phyloP scores from a whole-genome alignment of 2,888 invertebrate species.

The Abrostola tripartita region DNA sequence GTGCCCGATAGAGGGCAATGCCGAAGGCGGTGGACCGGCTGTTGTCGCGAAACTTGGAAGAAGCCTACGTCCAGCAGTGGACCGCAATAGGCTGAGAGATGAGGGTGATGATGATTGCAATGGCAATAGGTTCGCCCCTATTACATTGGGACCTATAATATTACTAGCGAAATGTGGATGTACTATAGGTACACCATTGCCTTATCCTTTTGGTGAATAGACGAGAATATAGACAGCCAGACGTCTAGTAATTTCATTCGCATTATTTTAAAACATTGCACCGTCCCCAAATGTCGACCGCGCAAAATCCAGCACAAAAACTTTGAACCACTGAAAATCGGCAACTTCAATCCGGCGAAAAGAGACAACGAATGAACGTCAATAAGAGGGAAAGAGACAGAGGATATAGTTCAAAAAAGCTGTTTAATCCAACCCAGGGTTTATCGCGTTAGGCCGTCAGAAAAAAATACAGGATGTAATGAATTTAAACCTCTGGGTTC shows the following conservation, averaged over 20 bases:
- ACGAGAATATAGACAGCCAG: not conserved
- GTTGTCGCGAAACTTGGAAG: too few species aligned
- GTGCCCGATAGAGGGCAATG: too few species aligned
- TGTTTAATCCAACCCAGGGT: constrained; percentile 58
- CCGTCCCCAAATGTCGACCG: not conserved
- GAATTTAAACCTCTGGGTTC: constrained; percentile 45
- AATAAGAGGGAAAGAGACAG: constrained; percentile 31
- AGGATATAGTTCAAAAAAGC: constrained; percentile 57
- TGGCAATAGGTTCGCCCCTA: too few species aligned
- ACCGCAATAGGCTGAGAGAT: too few species aligned
- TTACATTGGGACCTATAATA: too few species aligned
- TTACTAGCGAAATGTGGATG: too few species aligned
- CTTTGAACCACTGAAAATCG: constrained; percentile 47
- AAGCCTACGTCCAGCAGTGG: too few species aligned
- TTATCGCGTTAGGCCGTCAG: constrained; percentile 61
- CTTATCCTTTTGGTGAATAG: too few species aligned
- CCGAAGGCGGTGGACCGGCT: too few species aligned
- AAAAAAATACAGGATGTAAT: constrained; percentile 48
- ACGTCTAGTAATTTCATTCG: constrained; percentile 11
- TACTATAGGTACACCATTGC: too few species aligned
- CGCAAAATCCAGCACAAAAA: constrained; percentile 38
- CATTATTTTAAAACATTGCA: constrained; percentile 26
- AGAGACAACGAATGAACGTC: constrained; percentile 23
- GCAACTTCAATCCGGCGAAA: constrained; percentile 35
- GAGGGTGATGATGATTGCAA: too few species aligned